A percentile compares a stretch with the other conserved stretches of the same genome.
These are phyloP conservation scores for Nycteola revayana DNA, from an alignment of 2,888 invertebrate species.

Conservation along the genomic window DNA sequence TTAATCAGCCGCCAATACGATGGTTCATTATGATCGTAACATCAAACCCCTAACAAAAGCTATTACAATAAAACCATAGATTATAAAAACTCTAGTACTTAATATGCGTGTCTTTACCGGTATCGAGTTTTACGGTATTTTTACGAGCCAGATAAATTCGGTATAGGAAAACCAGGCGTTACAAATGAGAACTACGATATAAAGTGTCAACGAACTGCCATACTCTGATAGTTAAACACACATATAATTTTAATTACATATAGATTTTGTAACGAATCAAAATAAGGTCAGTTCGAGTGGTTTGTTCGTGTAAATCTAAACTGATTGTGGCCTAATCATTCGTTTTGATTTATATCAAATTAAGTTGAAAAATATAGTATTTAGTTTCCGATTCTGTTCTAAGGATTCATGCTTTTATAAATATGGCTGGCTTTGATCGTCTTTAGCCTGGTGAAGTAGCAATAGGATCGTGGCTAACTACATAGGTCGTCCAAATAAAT, in stretches of 20 bases:
- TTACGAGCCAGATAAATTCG: conserved; percentile 57
- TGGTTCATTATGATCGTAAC: no score
- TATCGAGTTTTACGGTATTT: conserved; percentile 63
- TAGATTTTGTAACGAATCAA: conserved; percentile 32
- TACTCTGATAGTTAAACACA: conserved; percentile 32
- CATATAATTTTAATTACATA: conserved; percentile 26
- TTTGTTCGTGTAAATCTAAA: conserved; percentile 7
- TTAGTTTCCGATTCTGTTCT: no score
- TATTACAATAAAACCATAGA: conserved; percentile 17
- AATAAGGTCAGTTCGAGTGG: conserved; percentile 28
- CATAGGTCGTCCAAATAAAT: no score
- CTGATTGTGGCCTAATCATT: no score
- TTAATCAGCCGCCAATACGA: no score
- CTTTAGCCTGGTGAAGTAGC: no score
- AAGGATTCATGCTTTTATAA: no score
- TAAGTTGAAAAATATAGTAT: no score
- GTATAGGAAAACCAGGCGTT: conserved; percentile 34
- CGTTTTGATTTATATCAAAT: no score
- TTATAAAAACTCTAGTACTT: conserved; percentile 33
- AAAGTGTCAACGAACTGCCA: conserved; percentile 54
- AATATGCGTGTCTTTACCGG: conserved; percentile 42
- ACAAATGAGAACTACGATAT: conserved; percentile 56
- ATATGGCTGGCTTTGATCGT: no score
- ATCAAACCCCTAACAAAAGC: conserved; percentile 11
- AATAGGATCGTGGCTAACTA: no score